phyloP scores from a whole-genome alignment of 2,113 vertebrate genomes.

The Trogon melanurus region DNA sequence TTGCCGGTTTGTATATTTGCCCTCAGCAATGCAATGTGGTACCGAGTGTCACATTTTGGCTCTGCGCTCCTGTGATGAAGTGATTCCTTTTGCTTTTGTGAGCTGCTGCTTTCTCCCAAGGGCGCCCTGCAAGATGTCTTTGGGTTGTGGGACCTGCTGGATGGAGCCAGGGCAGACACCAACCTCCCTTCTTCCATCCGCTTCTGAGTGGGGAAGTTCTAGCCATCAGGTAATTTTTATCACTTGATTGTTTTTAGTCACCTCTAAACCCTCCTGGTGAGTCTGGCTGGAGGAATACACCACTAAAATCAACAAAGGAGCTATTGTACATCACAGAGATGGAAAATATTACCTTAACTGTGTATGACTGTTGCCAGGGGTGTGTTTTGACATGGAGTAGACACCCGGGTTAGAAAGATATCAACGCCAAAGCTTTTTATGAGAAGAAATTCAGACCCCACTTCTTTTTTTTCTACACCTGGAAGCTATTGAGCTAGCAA shows the following conservation, averaged over 20 bases:
- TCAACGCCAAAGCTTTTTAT: background rate
- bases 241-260: background rate
- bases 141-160: background rate
- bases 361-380: background rate
- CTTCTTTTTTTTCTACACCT: background rate
- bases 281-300: background rate
- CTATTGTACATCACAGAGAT: background rate
- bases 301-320: background rate
- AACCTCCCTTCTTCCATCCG: background rate
- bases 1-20: background rate
- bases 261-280: background rate
- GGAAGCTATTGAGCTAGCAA: background rate
- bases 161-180: background rate
- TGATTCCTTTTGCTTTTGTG: background rate
- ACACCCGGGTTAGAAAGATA: background rate
- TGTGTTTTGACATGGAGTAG: background rate
- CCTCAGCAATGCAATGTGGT: background rate
- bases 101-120: background rate
- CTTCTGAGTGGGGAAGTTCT: background rate
- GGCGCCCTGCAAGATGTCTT: background rate
- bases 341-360: background rate
- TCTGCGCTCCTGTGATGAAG: rapidly evolving
- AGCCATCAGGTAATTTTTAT: background rate
- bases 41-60: background rate
- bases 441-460: background rate